A percentile compares a stretch with the other conserved stretches of the same genome.
Conservation (phyloP, 2,113 vertebrate species). For the Arizona elegans region DNA sequence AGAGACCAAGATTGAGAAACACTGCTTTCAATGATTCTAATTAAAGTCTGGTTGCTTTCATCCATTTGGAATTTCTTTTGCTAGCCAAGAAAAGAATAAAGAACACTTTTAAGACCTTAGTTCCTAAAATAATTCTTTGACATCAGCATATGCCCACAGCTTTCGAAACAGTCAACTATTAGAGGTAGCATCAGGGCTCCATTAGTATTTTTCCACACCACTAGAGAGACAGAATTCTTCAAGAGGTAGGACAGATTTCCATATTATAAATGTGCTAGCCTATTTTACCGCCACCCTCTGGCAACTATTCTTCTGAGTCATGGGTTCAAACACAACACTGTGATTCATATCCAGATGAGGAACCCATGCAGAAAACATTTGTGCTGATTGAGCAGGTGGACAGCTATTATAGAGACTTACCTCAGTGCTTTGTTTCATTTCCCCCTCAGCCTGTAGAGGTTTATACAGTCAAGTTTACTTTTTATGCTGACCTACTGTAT, state of each 20-base stretch:
- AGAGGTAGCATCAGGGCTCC: background rate
- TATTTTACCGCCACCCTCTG: background rate
- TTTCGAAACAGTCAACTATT: background rate
- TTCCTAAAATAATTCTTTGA: background rate
- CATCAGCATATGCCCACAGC: background rate
- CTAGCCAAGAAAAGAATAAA: background rate
- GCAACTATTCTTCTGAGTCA: background rate
- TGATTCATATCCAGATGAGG: background rate
- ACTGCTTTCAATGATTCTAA: background rate
- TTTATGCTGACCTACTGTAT: background rate
- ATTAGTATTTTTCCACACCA: background rate
- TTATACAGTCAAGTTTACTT: background rate
- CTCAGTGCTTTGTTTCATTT: background rate
- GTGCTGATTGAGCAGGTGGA: conserved; percentile 1
- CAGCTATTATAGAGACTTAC: background rate
- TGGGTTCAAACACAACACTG: background rate
- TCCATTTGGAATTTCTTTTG: background rate
- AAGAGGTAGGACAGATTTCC: background rate
- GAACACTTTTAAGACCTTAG: background rate
- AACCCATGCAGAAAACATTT: background rate
- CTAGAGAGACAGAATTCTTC: background rate
- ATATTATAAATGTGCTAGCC: background rate
- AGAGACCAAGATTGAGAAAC: background rate
- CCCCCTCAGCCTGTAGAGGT: background rate
- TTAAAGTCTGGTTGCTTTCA: background rate